Percentiles rank a stretch among this genome's conserved stretches.
Evolutionary conservation across 2,797 vertebrate species (phyloP).

Genomic region (Novumbra hubbsi): DNA sequence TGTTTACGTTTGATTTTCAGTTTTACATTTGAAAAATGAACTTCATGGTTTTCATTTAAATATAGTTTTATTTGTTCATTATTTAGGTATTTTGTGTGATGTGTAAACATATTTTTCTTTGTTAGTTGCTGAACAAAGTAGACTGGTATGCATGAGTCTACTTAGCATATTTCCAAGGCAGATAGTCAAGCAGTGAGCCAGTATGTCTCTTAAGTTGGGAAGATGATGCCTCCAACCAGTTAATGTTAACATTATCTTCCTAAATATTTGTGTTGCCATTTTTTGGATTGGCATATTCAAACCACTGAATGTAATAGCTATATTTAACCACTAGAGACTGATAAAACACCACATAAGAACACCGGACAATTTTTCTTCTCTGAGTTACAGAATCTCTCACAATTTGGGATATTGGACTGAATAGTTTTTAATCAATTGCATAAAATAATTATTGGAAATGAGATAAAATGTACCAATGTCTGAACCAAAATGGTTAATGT

Average conservation of each 20-base stretch:
- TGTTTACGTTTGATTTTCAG: too few species aligned
- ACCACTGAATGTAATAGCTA: constrained; percentile 44
- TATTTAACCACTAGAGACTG: constrained; percentile 55
- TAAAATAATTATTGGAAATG: too few species aligned
- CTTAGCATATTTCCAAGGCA: too few species aligned
- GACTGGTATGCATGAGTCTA: too few species aligned
- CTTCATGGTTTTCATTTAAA: too few species aligned
- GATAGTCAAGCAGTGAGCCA: background rate
- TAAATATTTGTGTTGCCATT: background rate
- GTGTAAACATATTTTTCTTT: background rate
- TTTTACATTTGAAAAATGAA: too few species aligned
- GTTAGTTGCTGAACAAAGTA: too few species aligned
- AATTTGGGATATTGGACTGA: too few species aligned
- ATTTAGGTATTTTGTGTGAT: background rate
- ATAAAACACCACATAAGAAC: constrained; percentile 34
- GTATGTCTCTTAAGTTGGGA: background rate
- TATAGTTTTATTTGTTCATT: background rate
- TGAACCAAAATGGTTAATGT: too few species aligned
- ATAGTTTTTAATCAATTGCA: too few species aligned
- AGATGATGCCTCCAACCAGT: background rate
- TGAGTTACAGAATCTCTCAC: too few species aligned
- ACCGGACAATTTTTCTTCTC: background rate
- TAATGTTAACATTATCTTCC: background rate
- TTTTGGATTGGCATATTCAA: background rate
- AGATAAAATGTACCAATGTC: too few species aligned